A percentile compares a stretch with the other conserved stretches of the same genome.
phyloP scores from a whole-genome alignment of 1,140 invertebrate species.

The Psilanteris sp. region DNA sequence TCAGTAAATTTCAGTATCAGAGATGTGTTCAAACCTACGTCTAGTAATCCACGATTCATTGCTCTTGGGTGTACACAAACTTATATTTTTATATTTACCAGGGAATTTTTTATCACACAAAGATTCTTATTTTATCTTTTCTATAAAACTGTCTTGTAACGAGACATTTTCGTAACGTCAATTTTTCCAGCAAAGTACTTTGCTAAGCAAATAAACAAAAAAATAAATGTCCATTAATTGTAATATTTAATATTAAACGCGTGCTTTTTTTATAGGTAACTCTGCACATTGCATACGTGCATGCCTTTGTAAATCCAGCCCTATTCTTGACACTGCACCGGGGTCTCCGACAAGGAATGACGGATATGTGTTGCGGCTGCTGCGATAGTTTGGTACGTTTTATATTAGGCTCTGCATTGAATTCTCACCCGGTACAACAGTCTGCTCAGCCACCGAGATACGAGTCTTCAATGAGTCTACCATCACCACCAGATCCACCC shows the following conservation, averaged over 20 bases:
- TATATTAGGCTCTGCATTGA: conserved; percentile 44
- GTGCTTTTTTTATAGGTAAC: conserved; percentile 84
- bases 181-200: too few relatives aligned
- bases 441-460: conserved; percentile 46
- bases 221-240: conserved; percentile 43
- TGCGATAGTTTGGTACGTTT: conserved; percentile 83
- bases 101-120: too few relatives aligned
- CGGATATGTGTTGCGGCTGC: conserved; percentile 87
- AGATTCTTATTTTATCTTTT: too few relatives aligned
- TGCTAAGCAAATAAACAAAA: too few relatives aligned
- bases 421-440: conserved; percentile 20
- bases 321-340: conserved; percentile 89
- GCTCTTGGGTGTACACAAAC: too few relatives aligned
- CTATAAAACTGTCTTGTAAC: too few relatives aligned
- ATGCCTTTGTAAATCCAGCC: conserved; percentile 91
- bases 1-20: too few relatives aligned
- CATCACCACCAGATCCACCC: conserved; percentile 52
- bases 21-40: too few relatives aligned
- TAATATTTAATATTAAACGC: conserved; percentile 36
- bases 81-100: too few relatives aligned
- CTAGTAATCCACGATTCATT: too few relatives aligned
- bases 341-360: conserved; percentile 85
- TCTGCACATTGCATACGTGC: conserved; percentile 92
- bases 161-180: too few relatives aligned
- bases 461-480: conserved; percentile 52